Evolutionary conservation across 2,113 vertebrate species (phyloP).

Genomic region (Rhynchomys soricoides): DNA sequence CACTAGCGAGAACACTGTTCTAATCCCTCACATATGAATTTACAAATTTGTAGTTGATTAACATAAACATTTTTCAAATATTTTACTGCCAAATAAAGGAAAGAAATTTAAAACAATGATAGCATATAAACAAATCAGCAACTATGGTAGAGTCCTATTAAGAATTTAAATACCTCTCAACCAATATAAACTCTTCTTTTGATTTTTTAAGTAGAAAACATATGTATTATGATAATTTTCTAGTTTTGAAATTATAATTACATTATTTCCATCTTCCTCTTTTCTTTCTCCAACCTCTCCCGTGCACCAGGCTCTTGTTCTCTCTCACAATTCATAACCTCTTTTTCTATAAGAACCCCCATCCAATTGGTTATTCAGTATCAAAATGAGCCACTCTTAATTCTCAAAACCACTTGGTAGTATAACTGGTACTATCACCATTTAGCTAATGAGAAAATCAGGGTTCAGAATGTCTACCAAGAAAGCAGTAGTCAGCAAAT

Average conservation of each 20-base stretch:
- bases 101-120: constrained; percentile 17
- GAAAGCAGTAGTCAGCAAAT: constrained; percentile 47
- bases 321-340: background rate
- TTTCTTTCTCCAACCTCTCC: background rate
- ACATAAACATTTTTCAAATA: constrained; percentile 19
- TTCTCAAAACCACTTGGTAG: constrained; percentile 4
- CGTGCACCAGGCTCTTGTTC: background rate
- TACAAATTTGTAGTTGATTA: constrained; percentile 43
- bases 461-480: background rate
- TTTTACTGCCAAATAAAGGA: background rate
- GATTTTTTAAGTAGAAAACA: background rate
- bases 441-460: constrained; percentile 58
- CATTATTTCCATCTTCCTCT: background rate
- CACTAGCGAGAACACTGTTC: background rate
- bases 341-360: background rate
- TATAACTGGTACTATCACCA: background rate
- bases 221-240: background rate
- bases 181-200: background rate
- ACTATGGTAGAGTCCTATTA: background rate
- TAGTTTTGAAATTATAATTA: background rate
- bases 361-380: background rate
- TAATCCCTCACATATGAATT: background rate
- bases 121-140: constrained; percentile 11
- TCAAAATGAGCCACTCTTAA: background rate
- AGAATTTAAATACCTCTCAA: constrained; percentile 4